Evolutionary conservation across 2,888 invertebrate species (phyloP).

Genomic region (Ceraclea dissimilis): DNA sequence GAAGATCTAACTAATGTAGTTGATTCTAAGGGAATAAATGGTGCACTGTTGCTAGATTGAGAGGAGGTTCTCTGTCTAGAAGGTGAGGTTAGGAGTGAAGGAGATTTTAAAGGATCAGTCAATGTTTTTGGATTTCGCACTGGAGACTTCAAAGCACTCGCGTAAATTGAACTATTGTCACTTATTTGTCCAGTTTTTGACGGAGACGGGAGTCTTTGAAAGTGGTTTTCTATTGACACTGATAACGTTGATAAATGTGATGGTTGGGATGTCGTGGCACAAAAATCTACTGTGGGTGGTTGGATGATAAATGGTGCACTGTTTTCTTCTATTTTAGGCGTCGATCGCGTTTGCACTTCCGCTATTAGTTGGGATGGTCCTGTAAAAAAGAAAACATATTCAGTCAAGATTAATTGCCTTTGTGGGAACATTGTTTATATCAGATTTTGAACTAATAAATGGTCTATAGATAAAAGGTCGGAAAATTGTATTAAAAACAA

Average conservation of each 20-base stretch:
- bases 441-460: too few relatives aligned
- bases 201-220: background rate
- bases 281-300: slow-evolving; percentile 1
- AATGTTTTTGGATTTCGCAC: background rate
- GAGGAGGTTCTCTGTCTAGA: slow-evolving; percentile 28
- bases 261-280: background rate
- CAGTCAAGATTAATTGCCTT: too few relatives aligned
- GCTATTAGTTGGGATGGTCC: slow-evolving; percentile 43
- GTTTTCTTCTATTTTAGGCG: background rate
- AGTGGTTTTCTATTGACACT: slow-evolving; percentile 7
- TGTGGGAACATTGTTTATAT: too few relatives aligned
- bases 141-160: background rate
- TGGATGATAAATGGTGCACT: background rate
- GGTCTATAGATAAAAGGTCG: too few relatives aligned
- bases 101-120: slow-evolving; percentile 8
- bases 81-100: slow-evolving; percentile 12
- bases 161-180: background rate
- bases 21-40: slow-evolving; percentile 36
- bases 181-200: background rate
- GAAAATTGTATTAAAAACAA: too few relatives aligned
- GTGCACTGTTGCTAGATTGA: slow-evolving; percentile 35
- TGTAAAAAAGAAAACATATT: slow-evolving; percentile 32
- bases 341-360: slow-evolving; percentile 32
- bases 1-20: slow-evolving; percentile 37
- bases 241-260: background rate